Conservation (phyloP, 1,140 invertebrate species). For the Panagrolaimus sp. region DNA sequence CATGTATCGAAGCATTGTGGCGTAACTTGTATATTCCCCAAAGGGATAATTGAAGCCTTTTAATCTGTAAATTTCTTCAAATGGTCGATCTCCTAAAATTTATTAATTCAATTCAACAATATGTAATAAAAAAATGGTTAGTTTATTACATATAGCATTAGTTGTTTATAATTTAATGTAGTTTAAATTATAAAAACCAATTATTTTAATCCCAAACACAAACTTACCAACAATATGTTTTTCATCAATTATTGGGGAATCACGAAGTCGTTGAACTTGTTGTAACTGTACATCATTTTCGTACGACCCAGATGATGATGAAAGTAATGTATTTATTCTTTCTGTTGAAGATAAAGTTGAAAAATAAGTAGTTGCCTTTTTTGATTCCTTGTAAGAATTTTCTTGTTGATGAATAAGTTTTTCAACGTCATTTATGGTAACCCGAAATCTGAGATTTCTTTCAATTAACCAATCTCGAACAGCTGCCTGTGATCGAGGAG, state of each 20-base stretch:
- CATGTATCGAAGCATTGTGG: constrained; percentile 47
- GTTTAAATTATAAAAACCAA: neutral
- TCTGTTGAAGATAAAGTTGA: too few species aligned
- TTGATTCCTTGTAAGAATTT: constrained; percentile 44
- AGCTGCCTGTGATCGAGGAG: constrained; percentile 18
- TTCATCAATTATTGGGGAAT: constrained; percentile 12
- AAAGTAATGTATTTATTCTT: too few species aligned
- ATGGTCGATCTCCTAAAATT: constrained; percentile 8
- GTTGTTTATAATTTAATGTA: too few species aligned
- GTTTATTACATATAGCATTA: too few species aligned
- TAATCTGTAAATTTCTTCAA: constrained; percentile 23
- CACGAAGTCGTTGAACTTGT: neutral
- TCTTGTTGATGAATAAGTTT: neutral
- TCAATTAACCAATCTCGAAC: constrained; percentile 35
- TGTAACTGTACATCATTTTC: too few species aligned
- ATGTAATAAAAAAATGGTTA: constrained; percentile 10
- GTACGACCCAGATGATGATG: too few species aligned
- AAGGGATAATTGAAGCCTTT: constrained; percentile 50
- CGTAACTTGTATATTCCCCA: constrained; percentile 49
- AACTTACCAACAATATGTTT: neutral
- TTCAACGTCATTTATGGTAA: constrained; percentile 37
- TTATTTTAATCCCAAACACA: neutral
- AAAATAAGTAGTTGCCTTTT: too few species aligned
- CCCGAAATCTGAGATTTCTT: constrained; percentile 37
- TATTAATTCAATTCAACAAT: constrained; percentile 1